Percentiles rank a stretch among this genome's conserved stretches.
phyloP scores from a whole-genome alignment of 2,113 vertebrate species.

The Bolborhynchus lineola region DNA sequence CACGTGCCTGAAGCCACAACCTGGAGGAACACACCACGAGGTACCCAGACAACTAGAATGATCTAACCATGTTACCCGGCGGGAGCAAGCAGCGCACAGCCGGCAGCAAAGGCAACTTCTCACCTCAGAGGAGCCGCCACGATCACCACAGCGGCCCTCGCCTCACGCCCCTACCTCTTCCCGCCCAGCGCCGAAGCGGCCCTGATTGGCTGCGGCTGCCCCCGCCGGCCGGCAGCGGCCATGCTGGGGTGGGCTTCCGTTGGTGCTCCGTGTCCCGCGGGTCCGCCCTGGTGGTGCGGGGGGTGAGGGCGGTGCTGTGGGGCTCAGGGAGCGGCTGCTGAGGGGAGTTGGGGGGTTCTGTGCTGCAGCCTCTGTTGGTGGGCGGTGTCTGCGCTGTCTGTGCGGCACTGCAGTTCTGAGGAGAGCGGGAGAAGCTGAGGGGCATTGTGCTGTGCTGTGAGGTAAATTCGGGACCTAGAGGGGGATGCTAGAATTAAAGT shows the following conservation, averaged over 20 bases:
- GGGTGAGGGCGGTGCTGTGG: not conserved
- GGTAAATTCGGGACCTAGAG: not conserved
- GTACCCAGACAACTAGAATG: too few species aligned
- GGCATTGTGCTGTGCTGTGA: not conserved
- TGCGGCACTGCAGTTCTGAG: rapidly evolving
- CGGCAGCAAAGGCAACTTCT: rapidly evolving
- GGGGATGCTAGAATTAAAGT: rapidly evolving
- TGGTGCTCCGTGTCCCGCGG: too few species aligned
- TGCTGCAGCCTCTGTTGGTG: rapidly evolving
- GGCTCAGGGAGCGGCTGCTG: rapidly evolving
- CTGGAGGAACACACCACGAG: too few species aligned
- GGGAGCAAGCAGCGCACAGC: rapidly evolving
- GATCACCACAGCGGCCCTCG: not conserved
- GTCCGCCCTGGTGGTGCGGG: rapidly evolving
- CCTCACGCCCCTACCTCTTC: not conserved
- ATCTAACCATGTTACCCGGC: rapidly evolving
- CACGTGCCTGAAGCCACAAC: not conserved
- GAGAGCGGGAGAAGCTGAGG: rapidly evolving
- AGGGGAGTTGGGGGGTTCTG: too few species aligned
- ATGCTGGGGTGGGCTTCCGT: too few species aligned
- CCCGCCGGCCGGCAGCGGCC: too few species aligned
- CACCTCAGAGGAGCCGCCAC: rapidly evolving
- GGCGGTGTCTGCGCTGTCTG: too few species aligned
- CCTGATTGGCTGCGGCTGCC: not conserved
- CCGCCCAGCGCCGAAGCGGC: not conserved